phyloP scores from a whole-genome alignment of 2,113 vertebrate species.

The Empidonax alnorum region DNA sequence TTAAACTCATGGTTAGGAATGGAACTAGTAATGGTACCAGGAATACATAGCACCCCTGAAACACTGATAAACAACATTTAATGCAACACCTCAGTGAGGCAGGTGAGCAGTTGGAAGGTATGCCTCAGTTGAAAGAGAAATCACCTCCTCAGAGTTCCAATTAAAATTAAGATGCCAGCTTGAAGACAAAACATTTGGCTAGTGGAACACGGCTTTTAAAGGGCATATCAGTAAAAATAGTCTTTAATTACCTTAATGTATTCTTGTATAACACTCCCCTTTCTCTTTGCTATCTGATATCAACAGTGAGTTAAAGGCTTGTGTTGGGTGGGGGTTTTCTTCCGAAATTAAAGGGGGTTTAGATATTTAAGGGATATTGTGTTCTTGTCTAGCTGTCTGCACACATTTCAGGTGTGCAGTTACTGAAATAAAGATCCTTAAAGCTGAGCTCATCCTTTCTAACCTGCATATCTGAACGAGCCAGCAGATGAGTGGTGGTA shows the following conservation, averaged over 20 bases:
- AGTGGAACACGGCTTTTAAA: background rate
- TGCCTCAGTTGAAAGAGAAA: background rate
- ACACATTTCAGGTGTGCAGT: background rate
- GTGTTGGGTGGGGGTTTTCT: background rate
- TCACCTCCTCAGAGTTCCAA: background rate
- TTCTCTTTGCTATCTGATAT: background rate
- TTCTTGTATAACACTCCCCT: background rate
- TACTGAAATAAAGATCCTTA: background rate
- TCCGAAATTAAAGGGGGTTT: background rate
- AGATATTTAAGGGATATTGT: background rate
- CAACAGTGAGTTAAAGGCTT: background rate
- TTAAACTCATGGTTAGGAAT: background rate
- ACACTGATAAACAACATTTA: background rate
- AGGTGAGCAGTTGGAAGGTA: background rate
- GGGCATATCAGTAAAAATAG: background rate
- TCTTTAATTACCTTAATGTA: background rate
- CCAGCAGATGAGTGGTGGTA: fast-evolving
- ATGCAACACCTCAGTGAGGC: background rate
- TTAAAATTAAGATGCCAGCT: background rate
- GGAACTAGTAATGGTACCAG: background rate
- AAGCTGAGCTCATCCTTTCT: background rate
- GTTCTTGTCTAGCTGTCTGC: background rate
- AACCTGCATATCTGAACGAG: fast-evolving
- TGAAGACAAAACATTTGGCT: background rate
- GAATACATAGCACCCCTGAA: background rate